A percentile compares a stretch with the other conserved stretches of the same genome.
Evolutionary conservation across 2,888 invertebrate species (phyloP).

Genomic region (Pristionchus mayeri): DNA sequence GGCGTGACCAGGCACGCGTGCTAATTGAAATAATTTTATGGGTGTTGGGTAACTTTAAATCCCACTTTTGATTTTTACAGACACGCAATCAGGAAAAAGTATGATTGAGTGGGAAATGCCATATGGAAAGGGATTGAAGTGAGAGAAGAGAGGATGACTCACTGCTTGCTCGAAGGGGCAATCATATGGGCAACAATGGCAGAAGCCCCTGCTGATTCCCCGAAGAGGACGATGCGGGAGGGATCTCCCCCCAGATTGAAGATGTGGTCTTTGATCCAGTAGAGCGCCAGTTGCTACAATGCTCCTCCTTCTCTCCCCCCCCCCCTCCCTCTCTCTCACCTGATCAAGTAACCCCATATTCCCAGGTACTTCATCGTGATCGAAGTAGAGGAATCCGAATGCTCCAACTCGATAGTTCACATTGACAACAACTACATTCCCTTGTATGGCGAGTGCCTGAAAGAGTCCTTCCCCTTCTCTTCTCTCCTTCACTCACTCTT

Average conservation of each 20-base stretch:
- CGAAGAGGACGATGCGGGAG: constrained; percentile 88
- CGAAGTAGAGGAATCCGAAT: constrained; percentile 92
- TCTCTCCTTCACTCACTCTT: constrained; percentile 63
- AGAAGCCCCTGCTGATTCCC: constrained; percentile 95
- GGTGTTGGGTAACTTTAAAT: no score
- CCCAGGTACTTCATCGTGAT: constrained; percentile 85
- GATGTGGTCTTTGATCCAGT: constrained; percentile 94
- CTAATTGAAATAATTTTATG: no score
- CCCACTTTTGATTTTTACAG: no score
- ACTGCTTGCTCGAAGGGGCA: constrained; percentile 82
- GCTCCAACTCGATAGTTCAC: constrained; percentile 85
- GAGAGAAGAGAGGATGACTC: no score
- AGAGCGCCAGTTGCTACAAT: constrained; percentile 87
- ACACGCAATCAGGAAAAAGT: no score
- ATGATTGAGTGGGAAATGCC: no score
- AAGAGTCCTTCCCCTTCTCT: constrained; percentile 58
- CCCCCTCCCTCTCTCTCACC: constrained; percentile 52
- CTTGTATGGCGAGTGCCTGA: constrained; percentile 86
- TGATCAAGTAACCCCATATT: constrained; percentile 94
- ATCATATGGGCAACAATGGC: constrained; percentile 82
- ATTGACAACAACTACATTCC: constrained; percentile 93
- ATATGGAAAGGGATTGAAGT: no score
- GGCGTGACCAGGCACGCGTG: no score
- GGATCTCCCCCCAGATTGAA: constrained; percentile 91
- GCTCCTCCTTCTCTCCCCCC: neutral